Conservation (phyloP, 2,113 vertebrate species). For the Neogobius melanostomus region DNA sequence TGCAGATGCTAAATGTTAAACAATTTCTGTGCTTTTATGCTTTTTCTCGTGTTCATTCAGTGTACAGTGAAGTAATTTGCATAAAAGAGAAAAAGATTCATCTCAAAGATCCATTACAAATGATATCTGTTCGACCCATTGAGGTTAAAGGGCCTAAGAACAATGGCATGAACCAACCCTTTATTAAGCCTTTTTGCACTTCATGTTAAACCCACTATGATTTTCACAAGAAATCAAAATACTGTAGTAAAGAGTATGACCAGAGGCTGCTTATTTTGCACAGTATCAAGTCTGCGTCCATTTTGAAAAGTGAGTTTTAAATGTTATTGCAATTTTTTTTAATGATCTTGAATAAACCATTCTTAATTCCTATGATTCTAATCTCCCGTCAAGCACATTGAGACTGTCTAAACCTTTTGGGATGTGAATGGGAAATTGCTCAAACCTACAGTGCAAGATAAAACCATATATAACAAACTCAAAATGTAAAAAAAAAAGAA, state of each 20-base stretch:
- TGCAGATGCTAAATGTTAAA: no score
- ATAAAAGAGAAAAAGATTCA: no score
- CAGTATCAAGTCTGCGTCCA: background rate
- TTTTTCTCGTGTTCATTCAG: no score
- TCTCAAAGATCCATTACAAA: no score
- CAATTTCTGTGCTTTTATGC: no score
- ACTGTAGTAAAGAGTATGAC: background rate
- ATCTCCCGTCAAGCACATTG: background rate
- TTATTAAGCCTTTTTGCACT: background rate
- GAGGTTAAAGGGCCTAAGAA: no score
- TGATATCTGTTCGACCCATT: no score
- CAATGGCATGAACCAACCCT: no score
- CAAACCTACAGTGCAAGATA: background rate
- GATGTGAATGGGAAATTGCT: background rate
- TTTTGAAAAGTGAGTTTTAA: background rate
- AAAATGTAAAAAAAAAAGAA: background rate
- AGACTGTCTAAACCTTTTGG: background rate
- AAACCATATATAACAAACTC: background rate
- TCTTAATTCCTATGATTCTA: background rate
- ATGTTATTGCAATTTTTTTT: background rate
- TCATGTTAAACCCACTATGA: conserved; percentile 2
- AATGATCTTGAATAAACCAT: no score
- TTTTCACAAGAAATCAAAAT: conserved; percentile 10
- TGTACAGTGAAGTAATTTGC: no score
- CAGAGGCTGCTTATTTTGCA: conserved; percentile 19